Percentiles rank a stretch among this genome's conserved stretches.
Conservation (phyloP, 2,113 vertebrate genomes). For the Fulmarus glacialis region DNA sequence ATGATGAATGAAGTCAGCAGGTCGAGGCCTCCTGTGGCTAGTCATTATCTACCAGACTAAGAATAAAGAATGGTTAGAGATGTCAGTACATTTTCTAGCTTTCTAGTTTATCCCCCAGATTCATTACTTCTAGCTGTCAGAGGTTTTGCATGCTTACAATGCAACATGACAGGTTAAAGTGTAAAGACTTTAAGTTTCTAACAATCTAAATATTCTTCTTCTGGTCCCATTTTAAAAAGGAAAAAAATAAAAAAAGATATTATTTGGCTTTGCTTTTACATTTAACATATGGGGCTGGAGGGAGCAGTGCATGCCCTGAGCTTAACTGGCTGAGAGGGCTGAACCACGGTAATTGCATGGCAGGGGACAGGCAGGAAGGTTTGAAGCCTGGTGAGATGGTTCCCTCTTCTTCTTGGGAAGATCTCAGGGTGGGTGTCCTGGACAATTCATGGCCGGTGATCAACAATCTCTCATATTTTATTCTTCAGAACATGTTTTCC, state of each 20-base stretch:
- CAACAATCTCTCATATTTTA: background rate
- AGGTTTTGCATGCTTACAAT: background rate
- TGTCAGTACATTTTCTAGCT: background rate
- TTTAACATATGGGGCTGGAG: background rate
- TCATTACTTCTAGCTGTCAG: background rate
- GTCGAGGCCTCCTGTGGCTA: background rate
- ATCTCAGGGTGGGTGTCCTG: background rate
- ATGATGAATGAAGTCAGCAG: background rate
- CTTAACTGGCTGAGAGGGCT: background rate
- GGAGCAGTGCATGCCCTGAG: accelerated
- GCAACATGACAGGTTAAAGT: background rate
- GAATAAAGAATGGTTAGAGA: background rate
- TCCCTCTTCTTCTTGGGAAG: background rate
- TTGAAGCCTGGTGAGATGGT: background rate
- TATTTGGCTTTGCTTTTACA: background rate
- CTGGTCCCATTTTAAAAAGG: background rate
- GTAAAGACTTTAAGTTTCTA: background rate
- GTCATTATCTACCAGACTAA: background rate
- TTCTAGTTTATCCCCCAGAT: background rate
- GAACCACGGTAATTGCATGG: background rate
- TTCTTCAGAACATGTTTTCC: background rate
- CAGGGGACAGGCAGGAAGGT: background rate
- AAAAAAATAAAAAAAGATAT: background rate
- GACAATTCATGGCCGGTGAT: background rate
- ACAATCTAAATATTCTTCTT: background rate